Base-by-base conservation (phyloP, 2,888 invertebrate genomes). In the Lithosia quadra region DNA sequence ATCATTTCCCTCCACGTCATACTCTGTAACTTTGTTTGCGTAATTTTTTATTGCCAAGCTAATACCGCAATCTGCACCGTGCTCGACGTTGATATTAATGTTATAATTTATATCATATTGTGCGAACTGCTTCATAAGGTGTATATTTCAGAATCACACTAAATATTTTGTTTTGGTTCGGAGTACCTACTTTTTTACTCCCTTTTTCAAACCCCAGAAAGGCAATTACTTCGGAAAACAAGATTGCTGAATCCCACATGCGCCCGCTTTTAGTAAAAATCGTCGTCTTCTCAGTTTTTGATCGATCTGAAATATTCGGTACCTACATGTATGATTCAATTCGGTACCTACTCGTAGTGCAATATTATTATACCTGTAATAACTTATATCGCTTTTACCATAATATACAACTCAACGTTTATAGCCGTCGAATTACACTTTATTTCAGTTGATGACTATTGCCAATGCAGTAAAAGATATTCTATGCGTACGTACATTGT, bases 61-160 rank as follows among this genome's bases (percentile, higher is more conserved):
- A 49, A 49, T 43, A 49, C 62, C 28, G 18, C 43, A 39, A 39
- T 24, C 43, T 24, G 61, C 64, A 39, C 65, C 59, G 59, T 71
- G 67, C 72, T 71, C 67, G 75, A 62, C 71, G 72, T 62, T 75
- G 79, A 74, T 77, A 75, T 61, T n/a, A 66, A 58, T 63, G 49
- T 59, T 39, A 67, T 74, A 76, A 74, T 72, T 76, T 60, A 21
- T 49, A 9, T 28, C 10, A 33, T 49, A 21, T 33, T 63, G 21
- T 13, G 13, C 21, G n/a, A n/a, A n/a, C 56, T 22, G 1, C 22
- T 24, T 24, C 13, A 56, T n/a, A 24, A 24, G 15, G 15, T 22
- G 1, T 22, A 24, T 56, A 56, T 56, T 56, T 15, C 15, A 18
- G 18, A 43, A 24, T 13, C 22, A 24, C 22, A 24, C 22, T 11